Evolutionary conservation across 2,797 vertebrate genomes (phyloP), one percentile per base, ranked within the genome.

Genomic region (Sebastes reedi): DNA sequence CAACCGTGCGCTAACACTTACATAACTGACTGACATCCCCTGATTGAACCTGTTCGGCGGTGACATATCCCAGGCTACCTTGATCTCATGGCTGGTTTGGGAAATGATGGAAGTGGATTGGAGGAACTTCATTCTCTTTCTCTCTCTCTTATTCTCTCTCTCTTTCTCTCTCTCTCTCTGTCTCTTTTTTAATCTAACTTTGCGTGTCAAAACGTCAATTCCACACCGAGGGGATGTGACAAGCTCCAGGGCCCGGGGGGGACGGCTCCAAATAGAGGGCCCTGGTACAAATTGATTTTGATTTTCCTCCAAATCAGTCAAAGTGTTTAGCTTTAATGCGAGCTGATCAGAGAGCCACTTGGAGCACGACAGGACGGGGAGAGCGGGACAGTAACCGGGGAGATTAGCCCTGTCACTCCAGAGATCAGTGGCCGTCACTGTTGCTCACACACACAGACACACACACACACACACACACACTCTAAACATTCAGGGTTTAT

Each of bases 261-360:
- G 94, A 92, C 85, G 52, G 87, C 89, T 92, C 90, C 77, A 92
- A 95, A 92, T 92, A 87, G 92, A 96, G 87, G 92, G 84, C 91
- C 88, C 74, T 90, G 89, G 87, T 91, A 88, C 95, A 96, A 96
- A 96, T 96, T 96, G 95, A 96, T 96, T 96, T 96, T 93, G 96
- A 96, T 96, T 96, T 95, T 94, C 93, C 92, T 96, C 94, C 94
- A 96, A 96, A 96, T 96, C 95, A 96, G 95, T 96, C 95, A 96
- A 92, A 95, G 94, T 92, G 94, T 94, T 96, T 92, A 91, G 93
- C 94, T 95, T 95, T 96, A 96, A 96, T 95, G 90, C 82, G 88
- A 95, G 93, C 92, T 96, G 95, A 96, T 95, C 96, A 95, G 92
- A 94, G 94, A 92, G 94, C 91, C 89, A 92, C 94, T 95, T 87